Evolutionary conservation across 2,888 invertebrate genomes (phyloP).

Genomic region (Agonopterix subpropinquella): DNA sequence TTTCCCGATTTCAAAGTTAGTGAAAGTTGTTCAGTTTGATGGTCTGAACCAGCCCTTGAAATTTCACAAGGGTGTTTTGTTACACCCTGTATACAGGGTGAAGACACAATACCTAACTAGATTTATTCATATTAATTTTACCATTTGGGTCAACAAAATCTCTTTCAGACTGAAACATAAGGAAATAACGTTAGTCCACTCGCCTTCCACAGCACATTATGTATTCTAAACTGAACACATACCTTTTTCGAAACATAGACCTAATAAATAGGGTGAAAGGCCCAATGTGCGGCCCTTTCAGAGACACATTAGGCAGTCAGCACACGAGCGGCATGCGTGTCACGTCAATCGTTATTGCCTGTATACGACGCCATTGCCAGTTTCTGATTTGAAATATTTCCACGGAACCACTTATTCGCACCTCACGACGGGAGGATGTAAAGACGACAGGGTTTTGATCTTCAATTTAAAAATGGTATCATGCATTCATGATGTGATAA

Average conservation of each 20-base stretch:
- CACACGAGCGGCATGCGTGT: slow-evolving; percentile 55
- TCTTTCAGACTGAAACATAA: no score
- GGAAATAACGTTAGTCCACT: no score
- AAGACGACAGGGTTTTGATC: slow-evolving; percentile 25
- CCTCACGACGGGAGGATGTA: slow-evolving; percentile 41
- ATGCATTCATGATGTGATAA: no score
- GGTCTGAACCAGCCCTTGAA: no score
- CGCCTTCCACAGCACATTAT: background rate
- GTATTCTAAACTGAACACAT: slow-evolving; percentile 24
- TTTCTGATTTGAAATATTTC: slow-evolving; percentile 73
- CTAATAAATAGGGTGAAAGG: slow-evolving; percentile 59
- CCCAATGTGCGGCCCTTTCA: slow-evolving; percentile 44
- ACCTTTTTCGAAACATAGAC: slow-evolving; percentile 42
- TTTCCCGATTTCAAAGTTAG: no score
- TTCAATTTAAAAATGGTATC: background rate
- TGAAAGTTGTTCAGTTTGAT: no score
- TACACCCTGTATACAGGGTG: no score
- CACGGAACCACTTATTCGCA: slow-evolving; percentile 73
- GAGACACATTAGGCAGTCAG: slow-evolving; percentile 57
- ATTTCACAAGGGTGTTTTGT: no score
- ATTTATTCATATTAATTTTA: no score
- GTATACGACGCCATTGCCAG: slow-evolving; percentile 47
- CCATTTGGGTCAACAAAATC: no score
- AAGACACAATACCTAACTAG: no score
- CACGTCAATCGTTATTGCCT: slow-evolving; percentile 69